Conservation (phyloP, 1,140 invertebrate genomes). For the Drosophila varians region DNA sequence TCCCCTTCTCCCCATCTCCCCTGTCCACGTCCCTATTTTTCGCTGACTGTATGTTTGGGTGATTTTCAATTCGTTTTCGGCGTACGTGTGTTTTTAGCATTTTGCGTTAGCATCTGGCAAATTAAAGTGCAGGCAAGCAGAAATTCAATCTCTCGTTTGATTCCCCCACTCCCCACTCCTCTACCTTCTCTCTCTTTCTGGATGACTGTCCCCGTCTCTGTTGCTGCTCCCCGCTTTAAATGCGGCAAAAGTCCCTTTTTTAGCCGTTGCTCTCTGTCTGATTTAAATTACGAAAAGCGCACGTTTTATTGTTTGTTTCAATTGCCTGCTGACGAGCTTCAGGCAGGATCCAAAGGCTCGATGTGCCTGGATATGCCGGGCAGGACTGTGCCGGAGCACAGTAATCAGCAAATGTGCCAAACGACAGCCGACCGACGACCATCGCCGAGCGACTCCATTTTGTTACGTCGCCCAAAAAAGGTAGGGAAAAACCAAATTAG, state of each 20-base stretch:
- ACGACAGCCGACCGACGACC: conserved; percentile 8
- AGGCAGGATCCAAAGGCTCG: conserved; percentile 12
- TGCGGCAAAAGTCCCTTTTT: conserved; percentile 60
- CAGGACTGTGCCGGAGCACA: conserved; percentile 46
- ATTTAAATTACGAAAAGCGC: conserved; percentile 78
- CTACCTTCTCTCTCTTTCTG: conserved; percentile 17
- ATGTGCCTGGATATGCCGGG: conserved; percentile 17
- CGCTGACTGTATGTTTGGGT: conserved; percentile 26
- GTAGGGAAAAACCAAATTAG: conserved; percentile 66
- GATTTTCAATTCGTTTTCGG: conserved; percentile 68
- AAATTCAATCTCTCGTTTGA: conserved; percentile 81
- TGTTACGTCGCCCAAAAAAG: conserved; percentile 26
- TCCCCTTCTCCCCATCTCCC: not conserved
- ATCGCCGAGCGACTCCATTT: conserved; percentile 1
- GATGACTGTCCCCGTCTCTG: conserved; percentile 16
- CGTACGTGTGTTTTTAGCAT: conserved; percentile 72
- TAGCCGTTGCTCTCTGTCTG: conserved; percentile 41
- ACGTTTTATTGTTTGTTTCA: conserved; percentile 82
- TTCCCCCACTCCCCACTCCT: conserved; percentile 23
- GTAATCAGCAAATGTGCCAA: conserved; percentile 80
- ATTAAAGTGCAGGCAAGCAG: conserved; percentile 81
- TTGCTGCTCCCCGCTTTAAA: conserved; percentile 28
- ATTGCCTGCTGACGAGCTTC: conserved; percentile 72
- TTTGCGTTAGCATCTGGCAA: conserved; percentile 69
- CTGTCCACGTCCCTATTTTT: not conserved